Base-by-base conservation (phyloP, 2,113 vertebrate genomes). In the Eptatretus burgeri region DNA sequence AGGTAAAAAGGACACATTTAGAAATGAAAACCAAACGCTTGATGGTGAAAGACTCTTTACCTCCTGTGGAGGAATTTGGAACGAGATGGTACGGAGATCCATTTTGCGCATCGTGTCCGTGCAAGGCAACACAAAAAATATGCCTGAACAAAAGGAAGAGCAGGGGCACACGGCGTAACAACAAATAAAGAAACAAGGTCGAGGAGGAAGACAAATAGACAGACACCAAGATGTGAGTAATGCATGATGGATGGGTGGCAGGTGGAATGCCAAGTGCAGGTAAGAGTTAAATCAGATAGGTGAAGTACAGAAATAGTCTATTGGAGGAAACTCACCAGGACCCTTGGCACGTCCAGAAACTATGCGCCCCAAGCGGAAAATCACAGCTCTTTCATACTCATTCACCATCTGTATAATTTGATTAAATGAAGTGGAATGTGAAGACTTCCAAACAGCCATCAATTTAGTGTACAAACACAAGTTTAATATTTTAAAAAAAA, bases 381-480 rank as follows among this genome's bases (percentile, higher is more conserved):
- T 89, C 70, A 95, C 87, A 67, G 84, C 88, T 65, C 87, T 71
- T 63, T 95, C 88, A 1, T 93, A 95, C 13, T 95, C 88, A 69
- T 91, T 87, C 65, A 95, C 76, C 2, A 95, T 87, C 87, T 95
- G 74, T 9, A 60, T 7, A 41, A 41, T 41, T 41, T 7, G 27
- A 5, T 41, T 41, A 41, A 41, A 7, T 7, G 7, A 41, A 41
- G 27, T 41, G 27, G 7, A 5, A 41, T 41, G 27, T 41, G 7
- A 41, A 41, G 27, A 41, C 7, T 41, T 41, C 27, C 27, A 41
- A 41, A 41, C 27, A 41, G 27, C 27, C 27, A 41, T 41, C 27
- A 41, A 41, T 41, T 41, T 41, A 3, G 27, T 41, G 7, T 41
- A 3, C 27, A 41, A 41, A 41, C 27, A 41, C 27, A n/a, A n/a